These are phyloP conservation scores for Salvator merianae DNA, from an alignment of 2,113 vertebrate genomes.

Conservation along the genomic window DNA sequence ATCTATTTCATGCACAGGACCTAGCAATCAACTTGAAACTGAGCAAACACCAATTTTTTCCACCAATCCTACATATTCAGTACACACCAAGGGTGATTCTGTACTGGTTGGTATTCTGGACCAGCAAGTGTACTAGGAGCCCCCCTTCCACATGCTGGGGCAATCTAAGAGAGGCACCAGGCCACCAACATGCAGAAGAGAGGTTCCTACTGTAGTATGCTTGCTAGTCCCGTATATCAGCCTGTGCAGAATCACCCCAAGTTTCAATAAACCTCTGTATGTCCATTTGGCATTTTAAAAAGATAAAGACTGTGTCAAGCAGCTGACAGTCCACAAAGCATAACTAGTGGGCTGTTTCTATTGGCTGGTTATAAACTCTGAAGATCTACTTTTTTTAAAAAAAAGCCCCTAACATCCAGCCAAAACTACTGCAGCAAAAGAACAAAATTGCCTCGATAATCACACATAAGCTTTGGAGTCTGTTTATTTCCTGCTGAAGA, in stretches of 20 bases:
- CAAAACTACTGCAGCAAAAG: background rate
- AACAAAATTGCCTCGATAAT: background rate
- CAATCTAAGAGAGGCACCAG: too few relatives aligned
- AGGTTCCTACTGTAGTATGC: too few relatives aligned
- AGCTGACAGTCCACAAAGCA: background rate
- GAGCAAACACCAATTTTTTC: too few relatives aligned
- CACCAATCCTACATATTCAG: too few relatives aligned
- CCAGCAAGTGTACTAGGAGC: too few relatives aligned
- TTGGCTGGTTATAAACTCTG: background rate
- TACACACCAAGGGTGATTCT: background rate
- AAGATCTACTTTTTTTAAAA: background rate
- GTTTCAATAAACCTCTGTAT: background rate
- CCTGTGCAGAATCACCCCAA: background rate
- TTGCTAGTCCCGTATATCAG: too few relatives aligned
- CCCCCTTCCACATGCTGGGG: too few relatives aligned
- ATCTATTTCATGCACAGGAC: too few relatives aligned
- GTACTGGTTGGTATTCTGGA: background rate
- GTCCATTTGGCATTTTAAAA: background rate
- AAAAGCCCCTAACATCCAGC: background rate
- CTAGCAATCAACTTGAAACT: too few relatives aligned
- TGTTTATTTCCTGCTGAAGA: conserved; percentile 17
- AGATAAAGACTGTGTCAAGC: background rate
- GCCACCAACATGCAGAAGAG: too few relatives aligned
- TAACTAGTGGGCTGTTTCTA: background rate
- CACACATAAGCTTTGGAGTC: background rate